Evolutionary conservation across 2,888 invertebrate species (phyloP), one percentile per base, ranked within the genome.

Genomic region (Choristoneura rosaceana): DNA sequence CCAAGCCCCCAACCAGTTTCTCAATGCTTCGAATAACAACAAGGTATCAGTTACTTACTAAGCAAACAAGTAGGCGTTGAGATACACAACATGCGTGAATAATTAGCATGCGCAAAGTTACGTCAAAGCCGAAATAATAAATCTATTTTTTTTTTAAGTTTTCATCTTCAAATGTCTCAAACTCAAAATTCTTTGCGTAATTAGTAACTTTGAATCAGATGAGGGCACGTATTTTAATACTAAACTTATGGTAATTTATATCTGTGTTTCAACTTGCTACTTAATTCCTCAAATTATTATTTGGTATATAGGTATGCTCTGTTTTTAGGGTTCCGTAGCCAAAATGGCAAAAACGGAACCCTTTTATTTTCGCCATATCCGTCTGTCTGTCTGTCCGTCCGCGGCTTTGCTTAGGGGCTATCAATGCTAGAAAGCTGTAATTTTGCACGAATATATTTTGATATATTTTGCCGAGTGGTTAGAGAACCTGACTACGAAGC

Each of bases 1-100:
- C 74, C 74, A 70, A 66, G 70, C 74, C 74, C 62, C 74, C 70
- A 43, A 43, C 45, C 25, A 15, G 64, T 69, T 64, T 15, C 63
- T 60, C 47, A 38, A 14, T 50, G 63, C n/a, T 47, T 15, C 17
- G 59, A 50, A 59, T 64, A n/a, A n/a, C n/a, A 58, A 63, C 67
- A 55, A 55, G 2, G 45, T 45, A 43, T 15, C 47, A 41, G 62
- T n/a, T n/a, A n/a, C n/a, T 63, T 63, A 68, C 59, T 43, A 25
- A 17, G 34, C 58, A 71, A 55, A 71, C 55, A 64, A 55, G 12
- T 60, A 47, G 50, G 17, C 47, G 62, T 33, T 47, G 34, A 14
- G 17, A 52, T 38, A 47, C 38, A 12, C 8, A 65, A 50, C 59
- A 4, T 60, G 52, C n/a, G 12, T n/a, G 38, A 15, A 62, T 64